phyloP scores from a whole-genome alignment of 2,888 invertebrate genomes.

The Alviniconcha strummeri region DNA sequence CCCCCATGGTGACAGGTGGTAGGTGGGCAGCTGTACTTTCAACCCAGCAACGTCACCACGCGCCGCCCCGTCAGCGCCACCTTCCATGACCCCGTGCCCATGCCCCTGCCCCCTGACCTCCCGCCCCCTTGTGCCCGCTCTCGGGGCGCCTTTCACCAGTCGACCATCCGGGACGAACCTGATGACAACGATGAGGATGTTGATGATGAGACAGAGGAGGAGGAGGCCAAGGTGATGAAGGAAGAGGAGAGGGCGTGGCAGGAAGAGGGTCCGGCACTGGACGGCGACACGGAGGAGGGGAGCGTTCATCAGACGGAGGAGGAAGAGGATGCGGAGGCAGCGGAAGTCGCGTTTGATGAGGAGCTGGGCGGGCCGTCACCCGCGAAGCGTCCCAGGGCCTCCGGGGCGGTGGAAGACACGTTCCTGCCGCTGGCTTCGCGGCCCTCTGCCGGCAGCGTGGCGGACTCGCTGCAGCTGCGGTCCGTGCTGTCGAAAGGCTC shows the following conservation, averaged over 20 bases:
- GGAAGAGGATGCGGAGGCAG: conserved; percentile 8
- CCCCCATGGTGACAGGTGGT: conserved; percentile 41
- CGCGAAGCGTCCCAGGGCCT: too few species aligned
- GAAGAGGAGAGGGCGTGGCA: not conserved
- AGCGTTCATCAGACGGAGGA: not conserved
- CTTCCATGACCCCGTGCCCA: conserved; percentile 49
- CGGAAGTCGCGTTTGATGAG: not conserved
- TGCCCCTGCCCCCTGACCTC: conserved; percentile 21
- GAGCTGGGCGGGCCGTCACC: not conserved
- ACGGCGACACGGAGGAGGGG: conserved; percentile 1
- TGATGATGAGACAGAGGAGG: conserved; percentile 11
- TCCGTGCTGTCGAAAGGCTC: too few species aligned
- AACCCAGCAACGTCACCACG: conserved; percentile 52
- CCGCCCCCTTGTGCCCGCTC: conserved; percentile 8
- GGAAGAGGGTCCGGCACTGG: not conserved
- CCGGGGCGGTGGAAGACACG: too few species aligned
- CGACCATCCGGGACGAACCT: not conserved
- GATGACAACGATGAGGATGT: conserved; percentile 13
- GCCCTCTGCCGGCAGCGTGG: too few species aligned
- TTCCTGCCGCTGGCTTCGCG: too few species aligned
- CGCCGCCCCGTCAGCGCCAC: conserved; percentile 55
- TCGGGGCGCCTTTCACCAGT: not conserved
- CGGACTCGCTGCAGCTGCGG: too few species aligned
- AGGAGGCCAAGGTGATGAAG: not conserved
- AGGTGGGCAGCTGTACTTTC: conserved; percentile 60